Evolutionary conservation across 2,888 invertebrate species (phyloP).

Genomic region (Andrena flavipes): DNA sequence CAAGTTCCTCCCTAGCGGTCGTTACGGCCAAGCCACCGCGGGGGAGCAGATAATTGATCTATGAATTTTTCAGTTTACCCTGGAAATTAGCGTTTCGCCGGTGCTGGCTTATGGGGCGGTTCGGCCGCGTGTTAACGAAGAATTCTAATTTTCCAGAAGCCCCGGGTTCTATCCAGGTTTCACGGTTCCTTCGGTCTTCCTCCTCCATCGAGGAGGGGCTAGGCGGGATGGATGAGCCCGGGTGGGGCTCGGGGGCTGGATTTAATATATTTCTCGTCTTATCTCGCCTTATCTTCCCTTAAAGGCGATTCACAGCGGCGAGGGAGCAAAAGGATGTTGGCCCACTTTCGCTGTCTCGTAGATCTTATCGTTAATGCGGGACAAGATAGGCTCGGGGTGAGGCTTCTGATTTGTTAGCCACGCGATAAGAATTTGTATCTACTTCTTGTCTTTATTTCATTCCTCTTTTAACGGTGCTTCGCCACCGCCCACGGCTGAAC

Average conservation of each 20-base stretch:
- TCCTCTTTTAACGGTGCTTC: conserved; percentile 46
- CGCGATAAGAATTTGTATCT: conserved; percentile 76
- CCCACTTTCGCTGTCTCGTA: conserved; percentile 74
- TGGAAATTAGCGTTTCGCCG: conserved; percentile 57
- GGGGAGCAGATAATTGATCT: conserved; percentile 50
- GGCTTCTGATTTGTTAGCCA: conserved; percentile 76
- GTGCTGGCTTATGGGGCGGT: conserved; percentile 7
- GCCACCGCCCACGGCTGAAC: conserved; percentile 5
- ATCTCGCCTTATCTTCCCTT: conserved; percentile 74
- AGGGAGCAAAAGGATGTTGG: conserved; percentile 73
- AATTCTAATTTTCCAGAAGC: conserved; percentile 70
- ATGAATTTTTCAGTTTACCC: conserved; percentile 64
- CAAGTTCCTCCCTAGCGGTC: not conserved
- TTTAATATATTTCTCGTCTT: conserved; percentile 77
- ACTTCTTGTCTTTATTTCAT: conserved; percentile 57
- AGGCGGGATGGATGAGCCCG: conserved; percentile 54
- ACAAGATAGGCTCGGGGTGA: conserved; percentile 73
- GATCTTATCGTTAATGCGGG: conserved; percentile 78
- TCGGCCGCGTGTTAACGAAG: conserved; percentile 60
- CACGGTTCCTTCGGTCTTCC: conserved; percentile 44
- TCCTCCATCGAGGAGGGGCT: conserved; percentile 8
- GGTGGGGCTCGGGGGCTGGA: conserved; percentile 63
- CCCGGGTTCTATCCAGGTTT: conserved; percentile 44
- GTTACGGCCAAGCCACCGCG: not conserved
- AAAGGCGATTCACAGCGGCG: conserved; percentile 73